Conservation (phyloP, 2,797 vertebrate genomes). For the Amblyraja radiata region DNA sequence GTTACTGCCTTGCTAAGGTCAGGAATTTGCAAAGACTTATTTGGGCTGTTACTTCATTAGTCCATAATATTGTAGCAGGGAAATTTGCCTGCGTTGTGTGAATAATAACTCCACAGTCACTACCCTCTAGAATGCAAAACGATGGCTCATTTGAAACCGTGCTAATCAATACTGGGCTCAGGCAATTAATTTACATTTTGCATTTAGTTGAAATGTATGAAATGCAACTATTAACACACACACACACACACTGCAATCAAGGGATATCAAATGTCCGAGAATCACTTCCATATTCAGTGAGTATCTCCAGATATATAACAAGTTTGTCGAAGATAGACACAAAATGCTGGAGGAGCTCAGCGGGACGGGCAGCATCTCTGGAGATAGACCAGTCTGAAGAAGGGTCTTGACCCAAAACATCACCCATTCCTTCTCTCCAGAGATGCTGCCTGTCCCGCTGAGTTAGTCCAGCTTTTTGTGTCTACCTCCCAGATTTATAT, state of each 20-base stretch:
- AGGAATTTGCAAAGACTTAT: constrained; percentile 22
- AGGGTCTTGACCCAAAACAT: too few relatives aligned
- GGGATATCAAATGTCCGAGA: background rate
- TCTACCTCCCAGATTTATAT: too few relatives aligned
- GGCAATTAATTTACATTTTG: background rate
- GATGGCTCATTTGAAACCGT: background rate
- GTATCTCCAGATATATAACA: background rate
- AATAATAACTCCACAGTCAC: background rate
- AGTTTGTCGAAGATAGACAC: too few relatives aligned
- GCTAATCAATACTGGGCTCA: background rate
- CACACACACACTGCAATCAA: background rate
- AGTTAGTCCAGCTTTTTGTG: too few relatives aligned
- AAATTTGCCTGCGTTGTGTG: background rate
- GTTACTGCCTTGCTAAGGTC: constrained; percentile 24
- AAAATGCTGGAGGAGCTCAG: too few relatives aligned
- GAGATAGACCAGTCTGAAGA: too few relatives aligned
- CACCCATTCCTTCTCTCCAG: too few relatives aligned
- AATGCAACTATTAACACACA: background rate
- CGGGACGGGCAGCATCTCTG: too few relatives aligned
- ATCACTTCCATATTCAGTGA: background rate
- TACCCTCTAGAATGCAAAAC: background rate
- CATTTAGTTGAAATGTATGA: background rate
- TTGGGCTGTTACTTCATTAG: background rate
- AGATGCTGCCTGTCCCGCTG: too few relatives aligned
- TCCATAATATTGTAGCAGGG: background rate